Conservation (phyloP, 2,888 invertebrate species). For the Eustalomyia histrio region DNA sequence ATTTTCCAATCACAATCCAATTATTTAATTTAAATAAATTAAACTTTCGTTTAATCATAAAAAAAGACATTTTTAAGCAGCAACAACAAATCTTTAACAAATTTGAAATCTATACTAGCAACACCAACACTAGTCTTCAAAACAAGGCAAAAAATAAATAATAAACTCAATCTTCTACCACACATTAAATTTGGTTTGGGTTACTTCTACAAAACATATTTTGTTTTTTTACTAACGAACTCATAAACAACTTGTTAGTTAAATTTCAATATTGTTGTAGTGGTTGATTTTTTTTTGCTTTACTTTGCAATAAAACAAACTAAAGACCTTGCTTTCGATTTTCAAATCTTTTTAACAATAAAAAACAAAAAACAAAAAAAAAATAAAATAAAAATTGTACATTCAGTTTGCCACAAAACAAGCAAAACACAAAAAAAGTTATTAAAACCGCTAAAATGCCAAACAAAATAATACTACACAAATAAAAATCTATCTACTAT, state of each 20-base stretch:
- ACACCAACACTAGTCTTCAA: neutral
- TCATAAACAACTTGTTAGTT: constrained; percentile 57
- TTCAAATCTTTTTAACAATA: constrained; percentile 50
- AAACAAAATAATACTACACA: constrained; percentile 24
- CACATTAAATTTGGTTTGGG: neutral
- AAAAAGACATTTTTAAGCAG: neutral
- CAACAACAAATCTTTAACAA: neutral
- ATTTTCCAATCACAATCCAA: constrained; percentile 13
- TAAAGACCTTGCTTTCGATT: constrained; percentile 65
- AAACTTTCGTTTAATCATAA: constrained; percentile 21
- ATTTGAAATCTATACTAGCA: neutral
- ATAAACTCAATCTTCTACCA: neutral
- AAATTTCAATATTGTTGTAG: constrained; percentile 35
- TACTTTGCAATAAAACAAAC: constrained; percentile 7
- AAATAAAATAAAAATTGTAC: neutral
- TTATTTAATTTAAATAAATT: constrained; percentile 27
- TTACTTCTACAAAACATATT: neutral
- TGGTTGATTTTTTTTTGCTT: neutral
- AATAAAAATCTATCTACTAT: neutral
- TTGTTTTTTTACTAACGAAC: constrained; percentile 33
- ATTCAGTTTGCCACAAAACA: constrained; percentile 58
- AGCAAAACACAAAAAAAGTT: constrained; percentile 7
- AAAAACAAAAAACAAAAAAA: too few relatives aligned
- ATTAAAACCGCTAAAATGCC: constrained; percentile 36
- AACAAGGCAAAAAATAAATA: neutral